phyloP scores from a whole-genome alignment of 2,797 vertebrate species.

The Triplophysa bombifrons region DNA sequence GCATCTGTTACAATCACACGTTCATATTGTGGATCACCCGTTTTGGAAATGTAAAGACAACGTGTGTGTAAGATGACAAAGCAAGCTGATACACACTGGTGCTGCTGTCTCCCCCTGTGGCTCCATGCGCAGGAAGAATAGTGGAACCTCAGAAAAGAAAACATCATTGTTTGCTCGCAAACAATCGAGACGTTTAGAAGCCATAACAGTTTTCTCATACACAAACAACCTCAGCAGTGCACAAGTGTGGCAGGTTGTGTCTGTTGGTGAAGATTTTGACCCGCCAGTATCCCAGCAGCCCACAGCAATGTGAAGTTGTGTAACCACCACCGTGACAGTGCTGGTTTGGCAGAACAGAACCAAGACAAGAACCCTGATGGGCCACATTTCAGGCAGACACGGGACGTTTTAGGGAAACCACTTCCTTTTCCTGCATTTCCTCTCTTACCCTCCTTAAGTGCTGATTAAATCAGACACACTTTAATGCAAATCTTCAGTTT shows the following conservation, averaged over 20 bases:
- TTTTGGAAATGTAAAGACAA: background rate
- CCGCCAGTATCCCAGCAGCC: slow-evolving; percentile 7
- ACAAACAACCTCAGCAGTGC: slow-evolving; percentile 49
- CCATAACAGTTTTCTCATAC: slow-evolving; percentile 45
- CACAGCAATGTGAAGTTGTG: slow-evolving; percentile 9
- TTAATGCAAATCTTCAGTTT: background rate
- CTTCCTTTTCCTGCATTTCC: slow-evolving; percentile 20
- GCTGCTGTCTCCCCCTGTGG: slow-evolving; percentile 38
- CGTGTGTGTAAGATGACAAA: slow-evolving; percentile 1
- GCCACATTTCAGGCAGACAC: background rate
- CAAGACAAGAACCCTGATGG: background rate
- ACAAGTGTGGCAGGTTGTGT: slow-evolving; percentile 21
- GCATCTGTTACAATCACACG: slow-evolving; percentile 7
- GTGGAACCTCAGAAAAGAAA: slow-evolving; percentile 19
- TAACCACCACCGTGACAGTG: background rate
- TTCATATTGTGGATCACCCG: slow-evolving; percentile 8
- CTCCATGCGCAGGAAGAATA: slow-evolving; percentile 24
- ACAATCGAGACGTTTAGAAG: slow-evolving; percentile 53
- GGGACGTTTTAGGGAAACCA: slow-evolving; percentile 6
- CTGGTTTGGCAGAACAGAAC: slow-evolving; percentile 1
- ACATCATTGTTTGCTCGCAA: slow-evolving; percentile 38
- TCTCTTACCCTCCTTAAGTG: slow-evolving; percentile 1
- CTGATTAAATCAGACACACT: background rate
- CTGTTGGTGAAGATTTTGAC: slow-evolving; percentile 53
- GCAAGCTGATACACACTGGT: slow-evolving; percentile 46